Evolutionary conservation across 2,888 invertebrate species (phyloP).

Genomic region (Pseudococcus longispinus): DNA sequence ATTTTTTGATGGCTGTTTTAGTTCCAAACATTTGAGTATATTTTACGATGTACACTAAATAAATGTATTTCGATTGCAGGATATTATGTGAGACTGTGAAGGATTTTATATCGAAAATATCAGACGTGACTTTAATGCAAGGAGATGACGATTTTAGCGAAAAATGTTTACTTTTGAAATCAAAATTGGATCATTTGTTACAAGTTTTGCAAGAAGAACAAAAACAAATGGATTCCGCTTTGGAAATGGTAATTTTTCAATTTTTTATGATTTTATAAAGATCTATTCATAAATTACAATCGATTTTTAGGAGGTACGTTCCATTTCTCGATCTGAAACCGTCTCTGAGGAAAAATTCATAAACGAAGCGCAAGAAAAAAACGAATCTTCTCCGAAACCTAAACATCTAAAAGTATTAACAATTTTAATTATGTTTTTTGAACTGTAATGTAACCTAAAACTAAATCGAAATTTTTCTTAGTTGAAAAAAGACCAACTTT

Average conservation of each 20-base stretch:
- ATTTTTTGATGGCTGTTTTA: no score
- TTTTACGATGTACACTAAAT: neutral
- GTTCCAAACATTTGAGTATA: neutral
- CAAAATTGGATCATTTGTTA: constrained; percentile 77
- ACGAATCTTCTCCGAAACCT: neutral
- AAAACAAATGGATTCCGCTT: constrained; percentile 58
- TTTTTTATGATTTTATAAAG: neutral
- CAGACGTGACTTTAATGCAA: constrained; percentile 67
- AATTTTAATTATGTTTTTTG: neutral
- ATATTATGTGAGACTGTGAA: constrained; percentile 80
- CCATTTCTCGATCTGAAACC: neutral
- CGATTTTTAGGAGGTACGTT: neutral
- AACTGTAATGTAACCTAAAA: neutral
- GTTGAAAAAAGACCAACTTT: constrained; percentile 64
- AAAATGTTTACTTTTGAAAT: constrained; percentile 77
- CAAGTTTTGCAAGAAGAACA: constrained; percentile 69
- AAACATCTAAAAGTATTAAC: constrained; percentile 44
- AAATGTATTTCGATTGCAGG: constrained; percentile 61
- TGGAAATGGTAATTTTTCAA: constrained; percentile 57
- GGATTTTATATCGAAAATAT: constrained; percentile 73
- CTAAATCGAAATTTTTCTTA: neutral
- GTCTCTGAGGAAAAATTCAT: neutral
- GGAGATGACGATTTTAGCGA: constrained; percentile 70
- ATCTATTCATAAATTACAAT: neutral
- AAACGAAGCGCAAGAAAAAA: constrained; percentile 14